These are phyloP conservation scores for Drosophila emarginata DNA, from an alignment of 2,888 invertebrate genomes.

Conservation along the genomic window DNA sequence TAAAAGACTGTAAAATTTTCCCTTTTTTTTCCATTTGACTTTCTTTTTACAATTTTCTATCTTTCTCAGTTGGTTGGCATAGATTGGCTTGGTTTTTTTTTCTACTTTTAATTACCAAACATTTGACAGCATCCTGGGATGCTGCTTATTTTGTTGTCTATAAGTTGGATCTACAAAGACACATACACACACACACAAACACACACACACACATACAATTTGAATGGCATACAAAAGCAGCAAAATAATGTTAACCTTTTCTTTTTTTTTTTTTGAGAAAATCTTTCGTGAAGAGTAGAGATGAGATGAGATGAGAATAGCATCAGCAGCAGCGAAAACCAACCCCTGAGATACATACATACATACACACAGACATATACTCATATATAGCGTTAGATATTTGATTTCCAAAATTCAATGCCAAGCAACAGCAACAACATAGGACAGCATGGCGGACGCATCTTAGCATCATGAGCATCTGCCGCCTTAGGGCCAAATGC, in stretches of 20 bases:
- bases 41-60: constrained; percentile 23
- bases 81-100: constrained; percentile 21
- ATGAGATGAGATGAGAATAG: constrained; percentile 14
- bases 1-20: constrained; percentile 53
- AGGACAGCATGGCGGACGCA: constrained; percentile 43
- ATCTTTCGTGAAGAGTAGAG: constrained; percentile 26
- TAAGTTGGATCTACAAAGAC: constrained; percentile 38
- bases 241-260: constrained; percentile 34
- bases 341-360: constrained; percentile 49
- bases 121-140: constrained; percentile 74
- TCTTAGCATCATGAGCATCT: constrained; percentile 41
- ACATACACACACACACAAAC: constrained; percentile 30
- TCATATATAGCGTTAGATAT: constrained; percentile 60
- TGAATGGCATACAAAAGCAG: constrained; percentile 3
- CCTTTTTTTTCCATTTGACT: constrained; percentile 31
- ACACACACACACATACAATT: constrained; percentile 10
- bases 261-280: constrained; percentile 42
- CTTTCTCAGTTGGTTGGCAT: constrained; percentile 1
- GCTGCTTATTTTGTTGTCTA: constrained; percentile 58
- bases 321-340: constrained; percentile 46
- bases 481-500: constrained; percentile 41
- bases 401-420: constrained; percentile 60
- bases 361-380: too few species aligned
- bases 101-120: constrained; percentile 69
- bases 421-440: constrained; percentile 43